Base-by-base conservation (phyloP, 2,113 vertebrate species). In the Psettodes erumei region DNA sequence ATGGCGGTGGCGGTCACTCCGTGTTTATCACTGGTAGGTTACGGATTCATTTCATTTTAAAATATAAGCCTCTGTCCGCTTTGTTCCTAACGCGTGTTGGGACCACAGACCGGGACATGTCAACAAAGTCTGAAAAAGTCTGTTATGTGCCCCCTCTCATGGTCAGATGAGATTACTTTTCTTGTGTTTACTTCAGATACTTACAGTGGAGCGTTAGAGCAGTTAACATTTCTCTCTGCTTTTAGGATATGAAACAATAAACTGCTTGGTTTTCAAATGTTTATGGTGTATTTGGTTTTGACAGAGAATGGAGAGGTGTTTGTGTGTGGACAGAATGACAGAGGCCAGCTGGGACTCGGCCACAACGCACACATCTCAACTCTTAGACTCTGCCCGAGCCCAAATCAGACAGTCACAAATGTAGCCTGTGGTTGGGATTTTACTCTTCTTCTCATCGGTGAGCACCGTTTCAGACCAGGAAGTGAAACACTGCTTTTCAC, bases 381-480 rank as follows among this genome's bases (percentile, higher is more conserved):
- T 82, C 94, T 97, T 82, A 93, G 94, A 19, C 86, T 91, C 67
- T 96, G 96, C 55, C 42, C 77, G 35, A 80, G 91, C 15, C 75
- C 95, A 21, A 86, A 86, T 11, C 87, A 75, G 37, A 91, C 83
- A 47, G 84, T 97, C 60, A 89, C 86, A 45, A 90, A 95, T 73
- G 95, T 97, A 50, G 92, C 96, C 37, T 98, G 97, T 86, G 97
- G 97, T 66, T 99, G 97, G 97, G 96, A 99, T 90, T 99, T 98
- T 85, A 96, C 96, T 16, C 87, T 99, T 70, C 69, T 97, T 55
- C 94, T 98, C 62, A 94, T 88, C 84, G 95, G 96, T 97, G 87
- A 95, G 89, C 27, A 48, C 7, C 0, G 10, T 61, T 79, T 68
- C 6, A 38, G n/a, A n/a, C 4, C 21, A 30, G 21, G n/a, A 30